Evolutionary conservation across 2,113 vertebrate genomes (phyloP), one percentile per base, ranked within the genome.

Genomic region (Cisticola juncidis): DNA sequence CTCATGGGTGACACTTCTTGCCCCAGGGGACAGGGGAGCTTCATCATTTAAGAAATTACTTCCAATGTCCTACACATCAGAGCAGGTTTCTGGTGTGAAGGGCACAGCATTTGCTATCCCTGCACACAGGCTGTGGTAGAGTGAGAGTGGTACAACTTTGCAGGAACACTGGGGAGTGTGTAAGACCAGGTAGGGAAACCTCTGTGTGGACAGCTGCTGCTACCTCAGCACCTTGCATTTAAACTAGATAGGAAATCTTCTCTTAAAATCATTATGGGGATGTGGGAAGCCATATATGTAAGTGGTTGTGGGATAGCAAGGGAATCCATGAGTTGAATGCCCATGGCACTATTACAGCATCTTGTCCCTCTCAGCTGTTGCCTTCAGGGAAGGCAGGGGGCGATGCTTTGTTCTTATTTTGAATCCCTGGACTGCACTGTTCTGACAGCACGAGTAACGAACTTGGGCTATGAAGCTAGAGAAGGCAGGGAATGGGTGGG

Each of bases 1-100:
- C n/a, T 56, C 48, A 45, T 9, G 7, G 29, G 24, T 14, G 42
- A 60, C 1, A 1, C 36, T 45, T 86, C n/a, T 61, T 36, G 24
- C 18, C 11, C 28, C 36, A 29, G 9, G 6, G 14, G 5, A 70
- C 0, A 0, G 8, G 57, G 31, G 83, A 48, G 9, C 6, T 71
- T 29, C 44, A 18, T 36, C 50, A 48, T 58, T 74, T 61, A 88
- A 64, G 25, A 85, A 82, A 85, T 78, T 57, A 57, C 29, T 29
- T 70, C 70, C 57, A 35, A 4, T 18, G 16, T 51, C 45, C 60
- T 58, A 23, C 15, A 57, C 8, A 4, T 8, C 40, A 83, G 61
- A 85, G 47, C 25, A 72, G 21, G 29, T 71, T 94, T 74, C 50
- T 35, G 18, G 17, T 69, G 36, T 74, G 54, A 91, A 45, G 2